A percentile compares a stretch with the other conserved stretches of the same genome.
phyloP scores from a whole-genome alignment of 2,797 vertebrate genomes.

The Liparis tanakae region DNA sequence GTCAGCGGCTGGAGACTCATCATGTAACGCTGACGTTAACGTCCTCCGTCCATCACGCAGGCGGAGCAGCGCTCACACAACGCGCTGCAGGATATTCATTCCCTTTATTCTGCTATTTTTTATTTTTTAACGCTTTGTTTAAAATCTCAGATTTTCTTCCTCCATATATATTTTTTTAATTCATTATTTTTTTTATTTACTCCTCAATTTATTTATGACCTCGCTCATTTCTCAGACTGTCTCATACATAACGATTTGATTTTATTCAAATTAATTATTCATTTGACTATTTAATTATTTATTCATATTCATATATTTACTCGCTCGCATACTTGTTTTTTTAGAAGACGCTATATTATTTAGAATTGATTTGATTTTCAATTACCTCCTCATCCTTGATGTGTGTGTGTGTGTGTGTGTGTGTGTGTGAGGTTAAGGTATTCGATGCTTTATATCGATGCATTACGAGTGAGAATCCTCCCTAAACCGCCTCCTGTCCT shows the following conservation, averaged over 20 bases:
- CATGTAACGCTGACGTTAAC: no score
- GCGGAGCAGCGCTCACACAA: no score
- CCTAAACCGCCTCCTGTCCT: constrained; percentile 14
- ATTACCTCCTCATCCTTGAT: background rate
- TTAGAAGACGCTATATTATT: constrained; percentile 2
- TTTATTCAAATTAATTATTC: constrained; percentile 29
- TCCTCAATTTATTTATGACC: background rate
- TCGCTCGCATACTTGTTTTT: background rate
- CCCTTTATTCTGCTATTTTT: no score
- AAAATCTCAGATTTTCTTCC: no score
- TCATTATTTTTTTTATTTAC: constrained; percentile 19
- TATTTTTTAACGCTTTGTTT: no score
- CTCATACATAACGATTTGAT: constrained; percentile 18
- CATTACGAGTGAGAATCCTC: background rate
- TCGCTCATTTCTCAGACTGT: background rate
- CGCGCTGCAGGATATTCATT: no score
- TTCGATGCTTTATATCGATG: background rate
- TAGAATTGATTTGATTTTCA: constrained; percentile 6
- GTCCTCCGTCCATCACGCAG: no score
- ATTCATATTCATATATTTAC: constrained; percentile 20
- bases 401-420: background rate
- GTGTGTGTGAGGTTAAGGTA: no score
- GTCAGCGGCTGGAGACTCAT: no score
- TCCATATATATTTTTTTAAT: background rate
- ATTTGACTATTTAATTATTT: constrained; percentile 31